Base-by-base conservation (phyloP, 2,797 vertebrate genomes). In the Agapornis canus region DNA sequence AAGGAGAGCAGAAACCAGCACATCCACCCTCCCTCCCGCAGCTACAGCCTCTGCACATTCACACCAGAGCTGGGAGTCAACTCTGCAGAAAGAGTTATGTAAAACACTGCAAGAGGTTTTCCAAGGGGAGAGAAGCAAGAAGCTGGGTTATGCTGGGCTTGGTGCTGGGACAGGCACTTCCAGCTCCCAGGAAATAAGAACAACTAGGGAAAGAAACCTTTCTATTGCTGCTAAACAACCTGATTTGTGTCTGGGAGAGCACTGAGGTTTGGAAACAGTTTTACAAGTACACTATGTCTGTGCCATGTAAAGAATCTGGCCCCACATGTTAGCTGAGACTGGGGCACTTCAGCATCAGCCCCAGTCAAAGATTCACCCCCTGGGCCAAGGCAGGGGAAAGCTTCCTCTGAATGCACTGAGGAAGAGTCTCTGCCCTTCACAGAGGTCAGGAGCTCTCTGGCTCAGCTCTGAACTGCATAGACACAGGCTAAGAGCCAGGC, bases 371-470 rank as follows among this genome's bases (percentile, higher is more conserved):
- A 27, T 42, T 63, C 77, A 52, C 60, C 65, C 70, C 75, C 70
- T 5, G 6, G 37, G 57, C 77, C 60, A 20, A 82, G 91, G 85
- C 73, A 93, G 31, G 65, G 92, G 73, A 81, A 92, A 86, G 57
- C 85, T 86, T 78, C 80, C 73, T 42, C 49, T 57, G 87, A 89
- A 51, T 23, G 78, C 90, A 27, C 56, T 0, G 3, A 73, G 86
- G 92, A 84, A 91, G 82, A 66, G 43, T 40, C 79, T 71, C 39
- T 87, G 88, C 82, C 88, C 95, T 94, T 94, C 92, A 69, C 78
- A 57, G 94, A 94, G 93, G 93, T 84, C 92, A 56, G 69, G 69
- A 86, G 90, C 90, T 77, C 49, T 43, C 9, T 72, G 84, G 52
- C 84, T 89, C 49, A 13, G 5, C 49, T 73, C 65, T 70, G 80